These are phyloP conservation scores for Megalopta genalis DNA, from an alignment of 1,140 invertebrate species.

Conservation along the genomic window DNA sequence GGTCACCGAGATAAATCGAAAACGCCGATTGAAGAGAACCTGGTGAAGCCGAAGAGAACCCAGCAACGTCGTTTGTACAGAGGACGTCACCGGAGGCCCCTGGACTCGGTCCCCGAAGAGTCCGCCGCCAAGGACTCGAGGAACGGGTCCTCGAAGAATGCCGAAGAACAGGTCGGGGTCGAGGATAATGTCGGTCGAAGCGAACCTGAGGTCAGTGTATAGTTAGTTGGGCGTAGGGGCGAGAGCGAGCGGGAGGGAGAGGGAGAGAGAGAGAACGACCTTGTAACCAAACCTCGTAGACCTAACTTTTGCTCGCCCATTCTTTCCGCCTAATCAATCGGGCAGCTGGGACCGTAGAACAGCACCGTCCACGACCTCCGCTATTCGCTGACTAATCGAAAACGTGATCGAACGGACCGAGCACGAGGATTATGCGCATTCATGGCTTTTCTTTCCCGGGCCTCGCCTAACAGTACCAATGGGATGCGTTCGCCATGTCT, in stretches of 20 bases:
- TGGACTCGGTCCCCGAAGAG: background rate
- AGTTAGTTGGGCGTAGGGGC: slow-evolving; percentile 27
- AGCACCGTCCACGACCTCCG: background rate
- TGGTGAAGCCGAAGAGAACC: background rate
- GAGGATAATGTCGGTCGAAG: slow-evolving; percentile 36
- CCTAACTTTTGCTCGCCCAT: slow-evolving; percentile 21
- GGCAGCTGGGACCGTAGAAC: background rate
- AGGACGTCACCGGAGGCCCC: slow-evolving; percentile 5
- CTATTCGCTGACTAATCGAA: too few species aligned
- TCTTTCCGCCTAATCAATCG: slow-evolving; percentile 19
- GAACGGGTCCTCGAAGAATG: background rate
- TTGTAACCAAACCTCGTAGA: slow-evolving; percentile 19
- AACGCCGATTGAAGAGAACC: background rate
- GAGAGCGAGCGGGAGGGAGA: too few species aligned
- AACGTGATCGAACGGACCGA: too few species aligned
- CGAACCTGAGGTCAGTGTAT: slow-evolving; percentile 56
- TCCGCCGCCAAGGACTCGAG: background rate
- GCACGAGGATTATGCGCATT: background rate
- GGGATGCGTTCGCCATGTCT: background rate
- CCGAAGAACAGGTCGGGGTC: slow-evolving; percentile 19
- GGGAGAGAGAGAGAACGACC: background rate
- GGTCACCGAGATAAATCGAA: background rate
- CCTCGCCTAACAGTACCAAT: background rate
- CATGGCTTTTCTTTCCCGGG: background rate
- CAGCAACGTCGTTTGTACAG: slow-evolving; percentile 31